Conservation (phyloP, 2,888 invertebrate species). For the Lomographa bimaculata region DNA sequence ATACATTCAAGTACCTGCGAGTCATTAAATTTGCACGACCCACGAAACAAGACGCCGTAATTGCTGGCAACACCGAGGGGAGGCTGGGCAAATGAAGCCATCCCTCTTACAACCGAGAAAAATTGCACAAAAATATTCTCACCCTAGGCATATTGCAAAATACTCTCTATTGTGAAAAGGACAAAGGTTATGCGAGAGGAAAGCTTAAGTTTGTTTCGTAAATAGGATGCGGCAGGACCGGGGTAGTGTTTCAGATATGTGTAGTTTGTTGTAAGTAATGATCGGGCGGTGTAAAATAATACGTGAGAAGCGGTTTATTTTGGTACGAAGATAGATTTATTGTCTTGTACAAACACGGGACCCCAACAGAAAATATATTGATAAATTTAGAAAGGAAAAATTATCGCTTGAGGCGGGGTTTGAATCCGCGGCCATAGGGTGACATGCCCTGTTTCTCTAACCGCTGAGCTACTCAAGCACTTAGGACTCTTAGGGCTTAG, state of each 20-base stretch:
- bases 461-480: no score
- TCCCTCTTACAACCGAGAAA: slow-evolving; percentile 39
- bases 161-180: slow-evolving; percentile 15
- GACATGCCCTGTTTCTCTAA: no score
- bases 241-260: slow-evolving; percentile 50
- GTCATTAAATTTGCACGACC: slow-evolving; percentile 66
- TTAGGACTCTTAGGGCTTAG: no score
- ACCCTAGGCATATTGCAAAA: slow-evolving; percentile 4
- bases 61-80: slow-evolving; percentile 50
- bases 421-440: no score
- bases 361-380: no score
- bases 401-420: no score
- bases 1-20: slow-evolving; percentile 28
- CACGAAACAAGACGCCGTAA: slow-evolving; percentile 58
- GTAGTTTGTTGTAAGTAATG: slow-evolving; percentile 65
- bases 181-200: no score
- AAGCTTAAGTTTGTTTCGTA: slow-evolving; percentile 6
- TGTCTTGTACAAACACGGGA: not conserved
- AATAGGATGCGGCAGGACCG: slow-evolving; percentile 31
- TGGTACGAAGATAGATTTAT: not conserved
- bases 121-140: slow-evolving; percentile 16
- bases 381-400: no score
- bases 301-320: slow-evolving; percentile 15
- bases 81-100: slow-evolving; percentile 58
- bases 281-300: slow-evolving; percentile 42